A percentile compares a stretch with the other conserved stretches of the same genome.
phyloP scores from a whole-genome alignment of 2,888 invertebrate genomes.

The Drymonia ruficornis region DNA sequence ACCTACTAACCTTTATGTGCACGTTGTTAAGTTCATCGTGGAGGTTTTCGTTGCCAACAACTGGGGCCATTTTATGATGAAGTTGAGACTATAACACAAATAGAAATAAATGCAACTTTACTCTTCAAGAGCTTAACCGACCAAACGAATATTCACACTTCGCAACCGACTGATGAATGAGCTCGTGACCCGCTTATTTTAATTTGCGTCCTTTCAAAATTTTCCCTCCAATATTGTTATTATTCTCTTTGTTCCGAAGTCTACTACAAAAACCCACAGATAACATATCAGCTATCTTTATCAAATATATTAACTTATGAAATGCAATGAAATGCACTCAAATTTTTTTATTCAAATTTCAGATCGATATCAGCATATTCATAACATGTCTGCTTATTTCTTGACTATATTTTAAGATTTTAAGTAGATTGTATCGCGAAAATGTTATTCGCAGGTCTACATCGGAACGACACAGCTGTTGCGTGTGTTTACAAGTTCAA shows the following conservation, averaged over 20 bases:
- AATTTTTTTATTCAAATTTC: not conserved
- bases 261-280: not conserved
- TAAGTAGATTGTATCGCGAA: not conserved
- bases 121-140: not conserved
- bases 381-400: not conserved
- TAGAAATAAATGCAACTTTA: slow-evolving; percentile 1
- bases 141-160: too few species aligned
- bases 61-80: slow-evolving; percentile 52
- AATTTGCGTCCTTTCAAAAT: not conserved
- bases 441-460: slow-evolving; percentile 6
- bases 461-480: slow-evolving; percentile 18
- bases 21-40: slow-evolving; percentile 66
- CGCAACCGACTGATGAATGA: not conserved
- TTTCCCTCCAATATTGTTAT: slow-evolving; percentile 30
- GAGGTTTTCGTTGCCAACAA: slow-evolving; percentile 73
- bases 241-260: slow-evolving; percentile 23
- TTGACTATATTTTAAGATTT: not conserved
- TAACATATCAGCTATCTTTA: not conserved
- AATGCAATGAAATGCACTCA: not conserved
- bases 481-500: slow-evolving; percentile 29
- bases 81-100: not conserved
- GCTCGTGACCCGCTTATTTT: not conserved
- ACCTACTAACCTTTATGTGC: slow-evolving; percentile 76
- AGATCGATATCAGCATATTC: too few species aligned
- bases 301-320: not conserved